Evolutionary conservation across 2,888 invertebrate species (phyloP).

Genomic region (Pachycephus smyrnensis): DNA sequence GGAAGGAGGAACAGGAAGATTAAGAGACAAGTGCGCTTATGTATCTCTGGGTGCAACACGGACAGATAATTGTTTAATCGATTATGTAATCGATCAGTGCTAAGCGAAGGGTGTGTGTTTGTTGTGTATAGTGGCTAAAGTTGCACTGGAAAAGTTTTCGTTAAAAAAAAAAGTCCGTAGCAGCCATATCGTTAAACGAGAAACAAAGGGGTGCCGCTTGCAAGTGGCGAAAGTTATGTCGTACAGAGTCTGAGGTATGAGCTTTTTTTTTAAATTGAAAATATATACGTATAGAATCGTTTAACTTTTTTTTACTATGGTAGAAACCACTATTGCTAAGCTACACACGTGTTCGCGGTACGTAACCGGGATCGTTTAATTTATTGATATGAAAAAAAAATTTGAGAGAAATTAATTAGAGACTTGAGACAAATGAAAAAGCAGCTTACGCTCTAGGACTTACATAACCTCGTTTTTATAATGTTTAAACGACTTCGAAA

Average conservation of each 20-base stretch:
- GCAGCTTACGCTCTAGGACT: not conserved
- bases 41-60: not conserved
- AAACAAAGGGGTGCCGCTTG: not conserved
- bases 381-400: slow-evolving; percentile 9
- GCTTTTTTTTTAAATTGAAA: not conserved
- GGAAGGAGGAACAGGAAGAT: not conserved
- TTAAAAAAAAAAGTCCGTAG: not conserved
- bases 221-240: not conserved
- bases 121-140: not conserved
- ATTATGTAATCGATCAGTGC: not conserved
- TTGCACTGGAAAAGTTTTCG: not conserved
- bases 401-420: not conserved
- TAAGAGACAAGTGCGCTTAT: not conserved
- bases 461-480: not conserved
- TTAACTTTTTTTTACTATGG: slow-evolving; percentile 15
- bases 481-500: not conserved
- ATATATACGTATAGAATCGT: not conserved
- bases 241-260: not conserved
- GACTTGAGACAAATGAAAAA: not conserved
- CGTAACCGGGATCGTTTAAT: slow-evolving; percentile 25
- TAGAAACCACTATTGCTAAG: slow-evolving; percentile 58
- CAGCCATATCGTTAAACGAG: not conserved
- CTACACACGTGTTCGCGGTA: slow-evolving; percentile 55
- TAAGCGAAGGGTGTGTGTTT: not conserved
- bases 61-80: not conserved